Conservation (phyloP, 1,140 invertebrate genomes). For the Bradynema listronoti region DNA sequence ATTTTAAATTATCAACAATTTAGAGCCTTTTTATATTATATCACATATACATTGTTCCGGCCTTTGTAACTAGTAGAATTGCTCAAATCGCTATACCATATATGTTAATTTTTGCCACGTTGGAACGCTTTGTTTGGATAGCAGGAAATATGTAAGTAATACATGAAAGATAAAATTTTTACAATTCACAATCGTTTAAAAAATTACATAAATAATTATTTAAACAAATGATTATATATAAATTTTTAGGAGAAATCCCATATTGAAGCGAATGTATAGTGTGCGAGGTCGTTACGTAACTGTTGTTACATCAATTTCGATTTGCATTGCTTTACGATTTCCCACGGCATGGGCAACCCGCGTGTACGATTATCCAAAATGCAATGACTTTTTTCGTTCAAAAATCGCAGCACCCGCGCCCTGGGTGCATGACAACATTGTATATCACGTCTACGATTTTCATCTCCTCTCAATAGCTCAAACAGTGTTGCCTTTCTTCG, state of each 20-base stretch:
- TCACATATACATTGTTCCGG: constrained; percentile 50
- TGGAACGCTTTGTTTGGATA: constrained; percentile 52
- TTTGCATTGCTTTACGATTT: constrained; percentile 24
- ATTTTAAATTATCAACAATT: constrained; percentile 33
- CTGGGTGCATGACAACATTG: constrained; percentile 25
- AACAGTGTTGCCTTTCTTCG: constrained; percentile 48
- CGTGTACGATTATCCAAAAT: constrained; percentile 36
- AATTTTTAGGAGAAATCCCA: constrained; percentile 21
- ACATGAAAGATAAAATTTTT: not conserved
- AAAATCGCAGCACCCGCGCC: constrained; percentile 25
- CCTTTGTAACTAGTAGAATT: constrained; percentile 39
- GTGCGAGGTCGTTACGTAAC: constrained; percentile 27
- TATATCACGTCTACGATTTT: constrained; percentile 44
- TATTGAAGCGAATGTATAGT: constrained; percentile 24
- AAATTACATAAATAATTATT: constrained; percentile 4
- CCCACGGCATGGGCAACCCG: constrained; percentile 30
- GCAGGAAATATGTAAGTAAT: constrained; percentile 17
- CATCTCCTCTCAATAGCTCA: constrained; percentile 48
- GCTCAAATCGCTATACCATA: constrained; percentile 51
- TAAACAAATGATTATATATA: constrained; percentile 4
- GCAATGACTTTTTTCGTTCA: constrained; percentile 33
- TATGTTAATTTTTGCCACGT: constrained; percentile 55
- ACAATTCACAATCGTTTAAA: not conserved
- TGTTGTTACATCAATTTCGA: constrained; percentile 19
- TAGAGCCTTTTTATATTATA: constrained; percentile 46